Conservation (phyloP, 2,113 vertebrate genomes). For the Ctenomys sociabilis region DNA sequence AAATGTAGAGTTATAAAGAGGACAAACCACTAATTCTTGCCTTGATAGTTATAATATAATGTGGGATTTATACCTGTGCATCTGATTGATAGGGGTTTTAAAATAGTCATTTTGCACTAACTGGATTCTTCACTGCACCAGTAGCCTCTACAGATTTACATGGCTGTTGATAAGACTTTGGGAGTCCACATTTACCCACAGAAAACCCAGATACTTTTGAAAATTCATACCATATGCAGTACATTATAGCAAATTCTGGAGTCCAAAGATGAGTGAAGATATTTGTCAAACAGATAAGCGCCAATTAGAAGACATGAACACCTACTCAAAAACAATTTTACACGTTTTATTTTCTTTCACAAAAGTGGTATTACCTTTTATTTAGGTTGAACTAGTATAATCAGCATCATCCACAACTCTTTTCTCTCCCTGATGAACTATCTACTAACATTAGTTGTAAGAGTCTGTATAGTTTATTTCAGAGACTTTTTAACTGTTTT, state of each 20-base stretch:
- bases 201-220: conserved; percentile 51
- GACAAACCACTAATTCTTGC: background rate
- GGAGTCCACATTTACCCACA: background rate
- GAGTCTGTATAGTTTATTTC: background rate
- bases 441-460: background rate
- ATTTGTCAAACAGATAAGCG: background rate
- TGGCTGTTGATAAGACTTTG: conserved; percentile 32
- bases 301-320: background rate
- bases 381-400: background rate
- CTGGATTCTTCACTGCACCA: background rate
- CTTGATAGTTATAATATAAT: background rate
- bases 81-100: background rate
- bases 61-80: background rate
- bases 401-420: background rate
- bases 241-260: conserved; percentile 18
- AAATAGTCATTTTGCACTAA: background rate
- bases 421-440: background rate
- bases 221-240: background rate
- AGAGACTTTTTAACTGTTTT: background rate
- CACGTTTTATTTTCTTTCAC: background rate
- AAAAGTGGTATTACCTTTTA: background rate
- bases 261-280: background rate
- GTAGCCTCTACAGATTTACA: background rate
- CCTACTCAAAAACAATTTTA: background rate
- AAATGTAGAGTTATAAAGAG: background rate